phyloP scores from a whole-genome alignment of 2,113 vertebrate species.

The Nycticorax nycticorax region DNA sequence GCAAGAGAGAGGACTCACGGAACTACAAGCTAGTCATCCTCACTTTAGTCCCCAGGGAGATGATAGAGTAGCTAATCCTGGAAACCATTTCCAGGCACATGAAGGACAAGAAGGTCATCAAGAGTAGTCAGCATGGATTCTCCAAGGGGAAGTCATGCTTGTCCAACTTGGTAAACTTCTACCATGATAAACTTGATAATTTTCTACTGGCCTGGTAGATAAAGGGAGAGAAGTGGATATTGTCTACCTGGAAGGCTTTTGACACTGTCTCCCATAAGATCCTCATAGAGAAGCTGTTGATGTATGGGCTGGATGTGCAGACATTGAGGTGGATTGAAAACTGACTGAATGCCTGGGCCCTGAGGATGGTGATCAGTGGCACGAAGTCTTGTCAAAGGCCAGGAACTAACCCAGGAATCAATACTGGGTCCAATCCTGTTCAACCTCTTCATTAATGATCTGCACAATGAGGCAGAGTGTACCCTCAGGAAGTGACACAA shows the following conservation, averaged over 20 bases:
- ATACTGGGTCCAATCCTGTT: not conserved
- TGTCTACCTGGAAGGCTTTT: not conserved
- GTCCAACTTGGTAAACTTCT: not conserved
- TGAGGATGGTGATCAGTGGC: too few species aligned
- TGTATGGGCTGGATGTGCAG: not conserved
- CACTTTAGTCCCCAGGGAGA: not conserved
- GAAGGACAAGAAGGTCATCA: not conserved
- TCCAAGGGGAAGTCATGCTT: not conserved
- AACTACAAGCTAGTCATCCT: not conserved
- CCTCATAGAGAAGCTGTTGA: not conserved
- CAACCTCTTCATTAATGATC: not conserved
- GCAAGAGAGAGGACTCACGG: not conserved
- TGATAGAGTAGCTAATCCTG: not conserved
- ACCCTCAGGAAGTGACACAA: not conserved
- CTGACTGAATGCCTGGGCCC: not conserved
- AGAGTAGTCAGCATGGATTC: not conserved
- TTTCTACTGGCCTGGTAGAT: not conserved
- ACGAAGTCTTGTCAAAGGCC: not conserved
- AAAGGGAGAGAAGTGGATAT: not conserved
- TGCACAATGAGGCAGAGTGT: not conserved
- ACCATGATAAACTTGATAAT: not conserved
- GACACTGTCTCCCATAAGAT: accelerated
- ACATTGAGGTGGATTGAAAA: not conserved
- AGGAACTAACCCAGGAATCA: not conserved
- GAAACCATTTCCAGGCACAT: not conserved